Conservation (phyloP, 2,797 vertebrate genomes). For the Nannoperca australis region DNA sequence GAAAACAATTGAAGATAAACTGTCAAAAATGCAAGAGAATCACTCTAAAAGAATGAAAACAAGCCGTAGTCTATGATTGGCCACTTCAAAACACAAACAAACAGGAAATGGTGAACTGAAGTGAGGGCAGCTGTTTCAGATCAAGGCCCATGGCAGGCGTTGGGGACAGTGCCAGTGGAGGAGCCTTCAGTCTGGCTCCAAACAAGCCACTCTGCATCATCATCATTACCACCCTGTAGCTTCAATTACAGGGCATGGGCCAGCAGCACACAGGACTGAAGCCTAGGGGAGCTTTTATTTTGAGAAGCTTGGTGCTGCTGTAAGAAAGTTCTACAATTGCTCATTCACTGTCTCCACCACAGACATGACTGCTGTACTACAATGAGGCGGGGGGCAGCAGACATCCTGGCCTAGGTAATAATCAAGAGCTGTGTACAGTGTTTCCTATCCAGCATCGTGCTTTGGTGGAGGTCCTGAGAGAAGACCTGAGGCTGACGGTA, state of each 20-base stretch:
- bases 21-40: constrained; percentile 34
- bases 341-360: constrained; percentile 62
- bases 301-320: constrained; percentile 60
- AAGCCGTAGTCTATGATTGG: constrained; percentile 37
- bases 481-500: constrained; percentile 48
- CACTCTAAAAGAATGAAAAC: constrained; percentile 27
- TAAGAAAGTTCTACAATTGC: constrained; percentile 68
- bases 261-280: constrained; percentile 58
- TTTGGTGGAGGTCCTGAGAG: constrained; percentile 65
- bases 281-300: constrained; percentile 71
- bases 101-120: constrained; percentile 65
- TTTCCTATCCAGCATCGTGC: constrained; percentile 58
- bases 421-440: constrained; percentile 52
- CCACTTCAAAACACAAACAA: constrained; percentile 66
- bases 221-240: constrained; percentile 78
- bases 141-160: constrained; percentile 63
- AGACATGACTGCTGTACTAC: constrained; percentile 58
- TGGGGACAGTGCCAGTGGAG: constrained; percentile 66
- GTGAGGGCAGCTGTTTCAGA: constrained; percentile 73
- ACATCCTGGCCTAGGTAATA: constrained; percentile 65
- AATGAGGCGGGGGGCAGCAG: constrained; percentile 58
- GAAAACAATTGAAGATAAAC: neutral
- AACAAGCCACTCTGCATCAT: constrained; percentile 74
- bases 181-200: constrained; percentile 76
- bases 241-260: constrained; percentile 81